These are phyloP conservation scores for Mesopsocus fuscifrons DNA, from an alignment of 2,888 invertebrate species.

Conservation along the genomic window DNA sequence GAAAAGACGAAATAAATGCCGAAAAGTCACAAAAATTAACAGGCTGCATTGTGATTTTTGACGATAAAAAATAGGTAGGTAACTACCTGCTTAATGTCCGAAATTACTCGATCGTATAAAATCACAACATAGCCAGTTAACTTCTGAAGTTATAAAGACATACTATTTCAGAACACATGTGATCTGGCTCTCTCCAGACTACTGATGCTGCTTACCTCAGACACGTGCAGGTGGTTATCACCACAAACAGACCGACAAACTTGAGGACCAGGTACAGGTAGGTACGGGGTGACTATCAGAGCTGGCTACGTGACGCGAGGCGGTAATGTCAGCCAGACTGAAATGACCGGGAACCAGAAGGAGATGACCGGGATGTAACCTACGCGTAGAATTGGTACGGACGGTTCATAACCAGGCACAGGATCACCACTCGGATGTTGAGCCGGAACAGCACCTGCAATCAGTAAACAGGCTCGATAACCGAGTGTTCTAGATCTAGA, in stretches of 20 bases:
- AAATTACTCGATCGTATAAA: too few species aligned
- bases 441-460: constrained; percentile 60
- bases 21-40: too few species aligned
- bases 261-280: constrained; percentile 77
- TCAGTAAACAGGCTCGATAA: too few species aligned
- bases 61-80: too few species aligned
- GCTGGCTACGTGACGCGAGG: constrained; percentile 64
- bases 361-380: constrained; percentile 88
- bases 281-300: constrained; percentile 57
- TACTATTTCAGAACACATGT: too few species aligned
- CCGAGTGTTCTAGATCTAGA: too few species aligned
- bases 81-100: too few species aligned
- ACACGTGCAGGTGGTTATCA: constrained; percentile 87
- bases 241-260: constrained; percentile 59
- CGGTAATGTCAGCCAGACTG: constrained; percentile 52
- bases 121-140: too few species aligned
- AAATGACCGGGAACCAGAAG: constrained; percentile 71
- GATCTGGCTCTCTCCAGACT: too few species aligned
- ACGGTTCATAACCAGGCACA: constrained; percentile 92
- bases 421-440: constrained; percentile 74
- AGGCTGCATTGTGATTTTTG: too few species aligned
- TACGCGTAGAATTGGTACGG: constrained; percentile 96
- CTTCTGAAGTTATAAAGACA: too few species aligned
- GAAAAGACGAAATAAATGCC: too few species aligned
- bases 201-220: constrained; percentile 66